phyloP scores from a whole-genome alignment of 2,888 invertebrate species.

The Empis stercorea region DNA sequence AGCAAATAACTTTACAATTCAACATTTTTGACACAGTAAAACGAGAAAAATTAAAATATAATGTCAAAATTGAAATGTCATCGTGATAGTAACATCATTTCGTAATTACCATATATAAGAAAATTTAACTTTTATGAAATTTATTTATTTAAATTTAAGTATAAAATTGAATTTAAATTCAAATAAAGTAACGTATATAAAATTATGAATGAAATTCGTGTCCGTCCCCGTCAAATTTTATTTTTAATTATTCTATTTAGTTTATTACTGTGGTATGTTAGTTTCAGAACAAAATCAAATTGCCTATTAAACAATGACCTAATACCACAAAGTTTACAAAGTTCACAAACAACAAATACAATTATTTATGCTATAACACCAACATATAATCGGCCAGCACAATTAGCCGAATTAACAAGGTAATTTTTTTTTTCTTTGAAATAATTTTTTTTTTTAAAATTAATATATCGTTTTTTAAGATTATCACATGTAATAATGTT shows the following conservation, averaged over 20 bases:
- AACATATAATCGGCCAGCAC: constrained; percentile 74
- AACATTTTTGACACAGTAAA: no score
- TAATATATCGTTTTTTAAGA: constrained; percentile 34
- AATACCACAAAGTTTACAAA: constrained; percentile 26
- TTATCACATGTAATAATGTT: constrained; percentile 76
- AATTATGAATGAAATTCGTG: constrained; percentile 28
- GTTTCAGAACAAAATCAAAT: constrained; percentile 13
- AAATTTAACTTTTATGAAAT: no score
- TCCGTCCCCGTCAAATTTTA: constrained; percentile 31
- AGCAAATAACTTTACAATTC: no score
- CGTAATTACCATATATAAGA: no score
- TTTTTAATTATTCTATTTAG: constrained; percentile 27
- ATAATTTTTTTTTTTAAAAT: no score
- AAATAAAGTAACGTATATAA: background rate
- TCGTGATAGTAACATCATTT: no score
- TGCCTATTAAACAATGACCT: constrained; percentile 29
- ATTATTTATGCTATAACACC: constrained; percentile 86
- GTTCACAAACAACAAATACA: constrained; percentile 38
- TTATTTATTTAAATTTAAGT: no score
- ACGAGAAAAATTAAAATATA: no score
- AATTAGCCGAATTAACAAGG: constrained; percentile 89
- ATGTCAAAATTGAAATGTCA: no score
- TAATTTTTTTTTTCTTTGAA: constrained; percentile 22
- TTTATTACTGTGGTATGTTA: constrained; percentile 16
- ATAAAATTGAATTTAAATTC: background rate